Evolutionary conservation across 2,113 vertebrate species (phyloP).

Genomic region (Neofelis nebulosa): DNA sequence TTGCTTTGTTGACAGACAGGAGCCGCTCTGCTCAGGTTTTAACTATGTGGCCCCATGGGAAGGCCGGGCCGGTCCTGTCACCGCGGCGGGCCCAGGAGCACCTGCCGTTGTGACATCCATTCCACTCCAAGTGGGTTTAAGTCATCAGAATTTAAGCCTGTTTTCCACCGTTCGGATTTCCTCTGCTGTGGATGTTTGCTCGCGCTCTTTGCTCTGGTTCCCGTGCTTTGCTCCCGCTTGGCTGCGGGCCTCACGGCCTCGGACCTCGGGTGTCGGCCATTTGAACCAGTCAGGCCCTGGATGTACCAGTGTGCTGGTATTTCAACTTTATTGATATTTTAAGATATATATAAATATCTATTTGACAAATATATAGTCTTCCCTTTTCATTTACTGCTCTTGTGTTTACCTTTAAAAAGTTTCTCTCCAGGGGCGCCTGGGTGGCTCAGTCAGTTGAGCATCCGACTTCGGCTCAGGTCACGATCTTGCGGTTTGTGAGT

Average conservation of each 20-base stretch:
- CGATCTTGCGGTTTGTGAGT: rapidly evolving
- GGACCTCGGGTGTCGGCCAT: too few relatives aligned
- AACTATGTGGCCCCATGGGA: neutral
- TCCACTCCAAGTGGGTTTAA: neutral
- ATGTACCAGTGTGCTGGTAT: rapidly evolving
- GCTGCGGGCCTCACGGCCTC: too few relatives aligned
- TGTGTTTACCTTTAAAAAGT: neutral
- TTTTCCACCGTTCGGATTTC: neutral
- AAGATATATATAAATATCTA: neutral
- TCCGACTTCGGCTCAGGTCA: too few relatives aligned
- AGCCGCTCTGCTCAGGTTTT: rapidly evolving
- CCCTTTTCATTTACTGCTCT: neutral
- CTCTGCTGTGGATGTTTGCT: neutral
- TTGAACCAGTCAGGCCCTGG: too few relatives aligned
- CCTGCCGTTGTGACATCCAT: rapidly evolving
- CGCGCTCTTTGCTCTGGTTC: neutral
- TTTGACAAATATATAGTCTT: rapidly evolving
- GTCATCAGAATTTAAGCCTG: neutral
- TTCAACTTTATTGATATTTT: neutral
- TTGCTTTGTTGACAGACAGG: neutral
- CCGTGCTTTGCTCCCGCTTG: too few relatives aligned
- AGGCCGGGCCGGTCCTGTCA: rapidly evolving
- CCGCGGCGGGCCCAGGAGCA: rapidly evolving
- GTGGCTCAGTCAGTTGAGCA: too few relatives aligned
- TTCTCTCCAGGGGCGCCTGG: neutral